Evolutionary conservation across 2,888 invertebrate genomes (phyloP).

Genomic region (Coenonympha glycerion): DNA sequence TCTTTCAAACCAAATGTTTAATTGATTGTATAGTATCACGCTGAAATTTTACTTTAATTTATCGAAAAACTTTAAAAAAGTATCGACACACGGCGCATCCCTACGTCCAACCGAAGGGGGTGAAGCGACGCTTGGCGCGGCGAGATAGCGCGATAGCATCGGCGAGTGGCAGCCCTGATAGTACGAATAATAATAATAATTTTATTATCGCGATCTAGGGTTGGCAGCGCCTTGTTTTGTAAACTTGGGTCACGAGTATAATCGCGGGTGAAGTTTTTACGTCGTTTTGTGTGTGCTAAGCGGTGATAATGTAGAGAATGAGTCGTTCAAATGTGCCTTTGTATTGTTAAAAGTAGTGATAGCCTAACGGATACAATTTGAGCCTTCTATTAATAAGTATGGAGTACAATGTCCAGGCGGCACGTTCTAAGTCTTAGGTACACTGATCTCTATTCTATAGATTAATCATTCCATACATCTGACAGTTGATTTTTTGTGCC

Average conservation of each 20-base stretch:
- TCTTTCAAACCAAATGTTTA: too few species aligned
- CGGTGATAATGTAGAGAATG: neutral
- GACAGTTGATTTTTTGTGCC: too few species aligned
- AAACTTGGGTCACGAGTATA: conserved; percentile 22
- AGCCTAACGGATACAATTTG: too few species aligned
- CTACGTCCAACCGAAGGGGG: conserved; percentile 56
- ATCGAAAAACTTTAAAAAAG: neutral
- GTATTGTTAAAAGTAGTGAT: too few species aligned
- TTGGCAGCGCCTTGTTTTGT: conserved; percentile 37
- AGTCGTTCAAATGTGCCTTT: neutral
- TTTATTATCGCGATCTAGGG: conserved; percentile 70
- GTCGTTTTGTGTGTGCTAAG: neutral
- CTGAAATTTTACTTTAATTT: too few species aligned
- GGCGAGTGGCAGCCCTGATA: conserved; percentile 70
- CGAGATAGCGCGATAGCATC: conserved; percentile 72
- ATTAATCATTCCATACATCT: too few species aligned
- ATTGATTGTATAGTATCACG: too few species aligned
- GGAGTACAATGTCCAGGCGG: too few species aligned
- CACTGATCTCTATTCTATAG: too few species aligned
- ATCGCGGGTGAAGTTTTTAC: conserved; percentile 13
- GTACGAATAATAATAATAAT: conserved; percentile 74
- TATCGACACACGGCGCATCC: conserved; percentile 39
- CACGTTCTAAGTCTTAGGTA: too few species aligned
- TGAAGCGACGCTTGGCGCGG: conserved; percentile 71
- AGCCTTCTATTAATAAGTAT: too few species aligned